A percentile compares a stretch with the other conserved stretches of the same genome.
phyloP scores from a whole-genome alignment of 2,797 vertebrate genomes.

The Xiphophorus birchmanni region DNA sequence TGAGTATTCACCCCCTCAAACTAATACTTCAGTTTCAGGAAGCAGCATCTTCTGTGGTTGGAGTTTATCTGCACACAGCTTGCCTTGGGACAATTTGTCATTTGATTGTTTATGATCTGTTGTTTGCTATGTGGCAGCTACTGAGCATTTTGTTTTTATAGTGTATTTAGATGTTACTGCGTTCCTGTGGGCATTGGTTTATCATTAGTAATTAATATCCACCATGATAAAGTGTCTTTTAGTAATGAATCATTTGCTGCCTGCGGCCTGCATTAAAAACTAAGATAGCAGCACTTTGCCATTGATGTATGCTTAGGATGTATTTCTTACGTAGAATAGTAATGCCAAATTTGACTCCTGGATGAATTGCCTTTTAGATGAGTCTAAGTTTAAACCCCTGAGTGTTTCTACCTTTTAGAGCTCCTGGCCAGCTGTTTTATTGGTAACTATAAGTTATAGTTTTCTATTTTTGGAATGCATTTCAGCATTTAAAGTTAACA shows the following conservation, averaged over 20 bases:
- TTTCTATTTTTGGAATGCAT: background rate
- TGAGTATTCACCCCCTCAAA: background rate
- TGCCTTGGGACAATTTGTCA: constrained; percentile 1
- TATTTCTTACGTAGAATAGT: background rate
- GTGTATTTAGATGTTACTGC: background rate
- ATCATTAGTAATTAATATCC: constrained; percentile 9
- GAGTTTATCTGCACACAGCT: background rate
- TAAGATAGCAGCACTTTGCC: background rate
- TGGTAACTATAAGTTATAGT: background rate
- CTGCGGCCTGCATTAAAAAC: background rate
- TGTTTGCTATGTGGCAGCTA: background rate
- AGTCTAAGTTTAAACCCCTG: background rate
- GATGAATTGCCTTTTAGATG: background rate
- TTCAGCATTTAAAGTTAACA: constrained; percentile 4
- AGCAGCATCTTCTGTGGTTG: background rate
- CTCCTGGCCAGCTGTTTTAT: background rate
- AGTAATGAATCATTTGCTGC: constrained; percentile 5
- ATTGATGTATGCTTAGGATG: background rate
- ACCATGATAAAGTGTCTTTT: background rate
- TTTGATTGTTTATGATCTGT: background rate
- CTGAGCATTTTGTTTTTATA: background rate
- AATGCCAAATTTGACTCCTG: background rate
- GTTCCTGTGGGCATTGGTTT: background rate
- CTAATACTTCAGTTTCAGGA: background rate
- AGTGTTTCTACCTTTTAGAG: constrained; percentile 1